Base-by-base conservation (phyloP, 1,140 invertebrate species). In the Pseudachorutes palmiensis region DNA sequence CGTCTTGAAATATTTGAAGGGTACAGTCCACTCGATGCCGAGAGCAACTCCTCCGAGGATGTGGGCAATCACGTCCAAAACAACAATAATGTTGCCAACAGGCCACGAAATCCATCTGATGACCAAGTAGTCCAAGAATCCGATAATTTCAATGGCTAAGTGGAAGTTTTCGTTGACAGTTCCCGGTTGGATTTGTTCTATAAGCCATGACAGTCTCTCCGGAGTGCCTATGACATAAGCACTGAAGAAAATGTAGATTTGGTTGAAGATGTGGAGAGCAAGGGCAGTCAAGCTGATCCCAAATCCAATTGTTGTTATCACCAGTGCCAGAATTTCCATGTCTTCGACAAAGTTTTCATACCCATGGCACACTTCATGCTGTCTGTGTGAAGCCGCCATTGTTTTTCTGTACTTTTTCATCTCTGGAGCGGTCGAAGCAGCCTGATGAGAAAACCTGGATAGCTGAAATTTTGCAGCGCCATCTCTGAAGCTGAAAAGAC, bases 181-280 rank as follows among this genome's bases (percentile, higher is more conserved):
- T 5, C 51, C 51, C 12, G 51, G 51, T 24, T 5, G 12, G 5
- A 24, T 24, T 55, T 12, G 12, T 26, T 55, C 51, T 19, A 55
- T 12, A 5, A 55, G 24, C 51, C 51, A 55, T 3, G 51, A 14
- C 5, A 14, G 14, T 5, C 51, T 14, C 24, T 55, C 51, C 5
- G 51, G 51, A 55, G 24, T 55, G 3, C 51, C 51, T 14, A 55
- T 22, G 5, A 55, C 14, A 24, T 19, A 16, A 5, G 24, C 24
- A 22, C 51, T 55, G 12, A 55, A 24, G 51, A 55, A 55, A 55
- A 55, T 55, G 51, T 55, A 55, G 51, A 55, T 14, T 26, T 55
- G 51, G 24, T 55, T 55, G 24, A 55, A 22, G 12, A 55, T 22
- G 51, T 55, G 51, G 5, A 55, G 51, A 26, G 24, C 24, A 22